Conservation (phyloP, 1,140 invertebrate species). For the Drosophila orosa region DNA sequence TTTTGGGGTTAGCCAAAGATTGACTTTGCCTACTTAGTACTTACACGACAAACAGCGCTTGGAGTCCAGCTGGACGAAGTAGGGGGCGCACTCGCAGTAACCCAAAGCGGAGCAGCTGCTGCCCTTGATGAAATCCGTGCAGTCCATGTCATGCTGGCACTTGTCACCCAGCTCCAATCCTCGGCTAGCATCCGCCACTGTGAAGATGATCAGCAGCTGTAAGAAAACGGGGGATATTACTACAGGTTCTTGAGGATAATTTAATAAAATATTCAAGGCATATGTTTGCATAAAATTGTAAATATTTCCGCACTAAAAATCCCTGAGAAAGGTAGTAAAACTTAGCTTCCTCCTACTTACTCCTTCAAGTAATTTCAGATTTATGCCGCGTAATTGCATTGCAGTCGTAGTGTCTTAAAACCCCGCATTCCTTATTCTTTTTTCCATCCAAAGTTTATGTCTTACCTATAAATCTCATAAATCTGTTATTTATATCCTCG, state of each 20-base stretch:
- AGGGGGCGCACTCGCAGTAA: conserved; percentile 88
- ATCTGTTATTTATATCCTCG: conserved; percentile 35
- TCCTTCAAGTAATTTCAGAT: too few relatives aligned
- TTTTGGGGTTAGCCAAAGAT: conserved; percentile 71
- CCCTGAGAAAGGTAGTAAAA: background rate
- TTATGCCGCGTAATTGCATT: background rate
- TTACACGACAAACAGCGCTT: conserved; percentile 89
- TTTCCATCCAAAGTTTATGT: background rate
- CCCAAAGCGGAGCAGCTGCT: conserved; percentile 84
- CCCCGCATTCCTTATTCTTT: background rate
- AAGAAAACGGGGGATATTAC: conserved; percentile 5
- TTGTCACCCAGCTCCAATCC: conserved; percentile 71
- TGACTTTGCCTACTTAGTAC: conserved; percentile 86
- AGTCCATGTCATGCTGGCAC: conserved; percentile 84
- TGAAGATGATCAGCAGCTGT: conserved; percentile 59
- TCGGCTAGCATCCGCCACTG: conserved; percentile 44
- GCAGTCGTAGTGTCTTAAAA: conserved; percentile 8
- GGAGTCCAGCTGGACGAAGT: conserved; percentile 87
- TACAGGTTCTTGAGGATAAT: background rate
- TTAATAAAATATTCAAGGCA: background rate
- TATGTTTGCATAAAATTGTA: background rate
- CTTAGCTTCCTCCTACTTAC: too few relatives aligned
- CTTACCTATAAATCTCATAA: background rate
- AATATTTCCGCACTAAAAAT: too few relatives aligned
- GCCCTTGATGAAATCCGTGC: conserved; percentile 84